phyloP scores from a whole-genome alignment of 2,888 invertebrate genomes.

The Neria commutata region DNA sequence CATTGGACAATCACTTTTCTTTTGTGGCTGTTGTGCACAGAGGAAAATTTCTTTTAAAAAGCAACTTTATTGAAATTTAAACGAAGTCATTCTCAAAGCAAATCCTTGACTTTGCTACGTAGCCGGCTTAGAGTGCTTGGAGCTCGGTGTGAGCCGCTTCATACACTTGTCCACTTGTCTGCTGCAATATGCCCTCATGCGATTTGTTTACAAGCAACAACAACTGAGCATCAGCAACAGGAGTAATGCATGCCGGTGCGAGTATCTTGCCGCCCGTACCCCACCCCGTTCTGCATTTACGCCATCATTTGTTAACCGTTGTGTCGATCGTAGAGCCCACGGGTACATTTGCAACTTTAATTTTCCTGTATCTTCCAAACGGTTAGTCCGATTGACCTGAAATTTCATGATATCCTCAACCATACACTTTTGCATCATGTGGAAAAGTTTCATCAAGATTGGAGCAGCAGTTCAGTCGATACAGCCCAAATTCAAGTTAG shows the following conservation, averaged over 20 bases:
- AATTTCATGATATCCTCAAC: too few relatives aligned
- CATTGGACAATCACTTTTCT: conserved; percentile 14
- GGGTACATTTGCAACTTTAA: conserved; percentile 38
- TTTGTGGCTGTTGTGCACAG: background rate
- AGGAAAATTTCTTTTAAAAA: background rate
- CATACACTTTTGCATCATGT: too few relatives aligned
- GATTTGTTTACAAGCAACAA: conserved; percentile 47
- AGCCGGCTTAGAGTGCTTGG: too few relatives aligned
- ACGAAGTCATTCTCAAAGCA: background rate
- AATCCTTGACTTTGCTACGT: background rate
- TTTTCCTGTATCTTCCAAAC: too few relatives aligned
- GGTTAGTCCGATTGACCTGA: too few relatives aligned
- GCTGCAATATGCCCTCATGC: conserved; percentile 22
- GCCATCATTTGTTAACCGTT: conserved; percentile 62
- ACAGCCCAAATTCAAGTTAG: too few relatives aligned
- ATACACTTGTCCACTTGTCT: conserved; percentile 36
- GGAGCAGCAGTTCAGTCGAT: too few relatives aligned
- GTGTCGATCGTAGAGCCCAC: conserved; percentile 44
- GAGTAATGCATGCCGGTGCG: conserved; percentile 45
- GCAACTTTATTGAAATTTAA: background rate
- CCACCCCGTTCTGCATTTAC: conserved; percentile 57
- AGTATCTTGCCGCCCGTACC: conserved; percentile 23
- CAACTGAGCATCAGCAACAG: too few relatives aligned
- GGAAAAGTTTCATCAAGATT: too few relatives aligned
- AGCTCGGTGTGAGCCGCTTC: too few relatives aligned